Evolutionary conservation across 2,113 vertebrate species (phyloP), one percentile per base, ranked within the genome.

Genomic region (Pomatorhinus ruficollis): DNA sequence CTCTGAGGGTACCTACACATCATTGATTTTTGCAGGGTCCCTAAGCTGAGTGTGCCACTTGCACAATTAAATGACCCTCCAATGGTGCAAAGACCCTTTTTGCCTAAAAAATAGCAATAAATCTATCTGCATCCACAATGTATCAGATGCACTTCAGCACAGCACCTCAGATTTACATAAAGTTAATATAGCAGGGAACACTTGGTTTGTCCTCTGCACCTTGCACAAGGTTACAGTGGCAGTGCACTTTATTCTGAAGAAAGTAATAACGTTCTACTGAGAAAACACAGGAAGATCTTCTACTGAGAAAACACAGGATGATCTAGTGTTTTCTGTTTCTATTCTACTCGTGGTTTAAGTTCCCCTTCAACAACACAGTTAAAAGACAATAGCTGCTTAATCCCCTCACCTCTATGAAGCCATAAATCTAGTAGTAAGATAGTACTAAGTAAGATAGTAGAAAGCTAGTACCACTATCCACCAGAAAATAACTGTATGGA

Each of bases 361-460:
- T 97, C 94, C 65, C 59, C 59, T 82, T 53, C 90, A 94, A 96
- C 81, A 90, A 70, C 47, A 76, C 42, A 83, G 59, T 89, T 91
- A 94, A 97, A 87, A 94, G 82, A 85, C 57, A 94, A 90, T 86
- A 96, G 82, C 83, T 96, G 74, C 81, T 96, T 95, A 96, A 97
- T 89, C 56, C 76, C 30, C 83, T 96, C 39, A 91, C 30, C 39
- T 93, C 83, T 86, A 47, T 39, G 71, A 96, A 88, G 37, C n/a
- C 81, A 71, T 65, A 91, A 97, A 75, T 95, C 59, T 74, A 85
- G 39, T 11, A 39, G 39, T 39, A 39, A 39, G 39, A 39, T 39
- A 39, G 39, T 39, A 39, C 39, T 39, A 39, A 39, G 39, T 11
- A 39, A 39, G 39, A 39, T 9, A 39, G 39, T 39, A 39, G 39